A percentile compares a stretch with the other conserved stretches of the same genome.
Conservation (phyloP, 1,140 invertebrate species). For the Antheraea pernyi region DNA sequence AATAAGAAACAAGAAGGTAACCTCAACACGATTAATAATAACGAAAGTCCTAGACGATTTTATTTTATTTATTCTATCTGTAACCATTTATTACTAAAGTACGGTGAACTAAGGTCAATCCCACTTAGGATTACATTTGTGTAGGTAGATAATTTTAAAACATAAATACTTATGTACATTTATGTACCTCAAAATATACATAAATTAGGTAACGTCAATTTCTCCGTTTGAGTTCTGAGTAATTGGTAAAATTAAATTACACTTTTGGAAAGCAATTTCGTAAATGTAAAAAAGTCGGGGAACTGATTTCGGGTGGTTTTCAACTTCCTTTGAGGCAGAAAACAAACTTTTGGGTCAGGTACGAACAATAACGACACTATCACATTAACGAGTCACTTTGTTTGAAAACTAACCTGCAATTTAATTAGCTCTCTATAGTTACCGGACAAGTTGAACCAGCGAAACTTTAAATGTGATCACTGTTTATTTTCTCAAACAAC, state of each 20-base stretch:
- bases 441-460: constrained; percentile 12
- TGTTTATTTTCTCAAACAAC: constrained; percentile 15
- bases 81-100: too few relatives aligned
- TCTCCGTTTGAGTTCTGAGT: background rate
- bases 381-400: constrained; percentile 47
- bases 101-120: too few relatives aligned
- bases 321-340: constrained; percentile 28
- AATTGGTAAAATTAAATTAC: constrained; percentile 18
- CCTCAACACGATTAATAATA: too few relatives aligned
- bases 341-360: constrained; percentile 41
- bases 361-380: constrained; percentile 43
- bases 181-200: too few relatives aligned
- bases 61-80: too few relatives aligned
- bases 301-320: constrained; percentile 30
- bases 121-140: too few relatives aligned
- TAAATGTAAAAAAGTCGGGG: constrained; percentile 31
- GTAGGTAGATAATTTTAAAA: too few relatives aligned
- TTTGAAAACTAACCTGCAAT: constrained; percentile 43
- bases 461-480: constrained; percentile 9
- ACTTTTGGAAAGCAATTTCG: constrained; percentile 25
- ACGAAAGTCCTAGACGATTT: too few relatives aligned
- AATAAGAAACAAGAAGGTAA: too few relatives aligned
- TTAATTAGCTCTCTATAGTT: constrained; percentile 39
- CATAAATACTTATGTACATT: too few relatives aligned
- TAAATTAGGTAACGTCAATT: background rate